Base-by-base conservation (phyloP, 2,797 vertebrate genomes). In the Syngnathus acus region DNA sequence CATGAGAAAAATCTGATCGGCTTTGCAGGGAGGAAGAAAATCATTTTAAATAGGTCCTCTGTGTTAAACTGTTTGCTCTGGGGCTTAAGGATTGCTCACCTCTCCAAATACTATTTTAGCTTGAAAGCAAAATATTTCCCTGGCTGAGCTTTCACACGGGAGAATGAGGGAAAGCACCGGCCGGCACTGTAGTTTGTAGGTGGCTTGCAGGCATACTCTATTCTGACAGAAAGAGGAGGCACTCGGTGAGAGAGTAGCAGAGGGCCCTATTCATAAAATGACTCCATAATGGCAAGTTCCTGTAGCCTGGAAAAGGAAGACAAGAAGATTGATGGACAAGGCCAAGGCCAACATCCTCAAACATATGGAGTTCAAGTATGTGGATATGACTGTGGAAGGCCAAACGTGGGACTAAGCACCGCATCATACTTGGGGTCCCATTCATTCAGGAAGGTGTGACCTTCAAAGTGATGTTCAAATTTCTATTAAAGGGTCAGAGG, bases 221-320 rank as follows among this genome's bases (percentile, higher is more conserved):
- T 88, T 80, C 89, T 87, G 87, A 90, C 86, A 88, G 86, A 88
- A 87, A 87, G 81, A 83, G 81, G 85, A 87, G 84, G 83, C 83
- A 83, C 83, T 87, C 84, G 78, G 82, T 76, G 75, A 78, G 82
- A 86, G 84, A 82, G 84, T 85, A 84, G 86, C 71, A 64, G 81
- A 86, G 88, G 83, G 82, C 64, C 81, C 83, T 89, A 87, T 90
- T 90, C 90, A 91, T 88, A 87, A 89, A 90, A 88, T 85, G 85
- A 89, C 69, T 84, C 85, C 72, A 81, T 88, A 89, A 90, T 89
- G 86, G 87, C 82, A 83, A 86, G 82, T 84, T 81, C 83, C 84
- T 86, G 82, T 82, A 87, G 86, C 84, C 84, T 79, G 87, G 83
- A 81, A 87, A 80, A 83, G 77, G 84, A 89, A 84, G 85, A 87